Conservation (phyloP, 2,888 invertebrate species). For the Eilema sororculum region DNA sequence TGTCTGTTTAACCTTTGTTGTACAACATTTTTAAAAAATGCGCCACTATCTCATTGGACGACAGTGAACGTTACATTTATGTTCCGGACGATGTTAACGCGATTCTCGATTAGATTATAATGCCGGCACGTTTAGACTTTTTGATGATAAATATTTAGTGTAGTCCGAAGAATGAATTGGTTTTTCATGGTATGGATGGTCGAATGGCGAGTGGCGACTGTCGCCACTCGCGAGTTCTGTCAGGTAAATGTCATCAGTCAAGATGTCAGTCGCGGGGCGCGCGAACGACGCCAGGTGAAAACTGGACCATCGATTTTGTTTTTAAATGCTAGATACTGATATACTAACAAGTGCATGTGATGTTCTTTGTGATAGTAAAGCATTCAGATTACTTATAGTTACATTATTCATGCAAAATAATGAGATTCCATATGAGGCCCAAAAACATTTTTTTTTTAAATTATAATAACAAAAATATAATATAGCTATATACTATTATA, state of each 20-base stretch:
- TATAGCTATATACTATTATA: constrained; percentile 70
- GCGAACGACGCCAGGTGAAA: constrained; percentile 10
- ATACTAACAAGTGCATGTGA: constrained; percentile 48
- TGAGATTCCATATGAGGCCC: constrained; percentile 84
- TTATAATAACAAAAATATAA: constrained; percentile 78
- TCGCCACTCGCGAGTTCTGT: not conserved
- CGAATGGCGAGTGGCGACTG: constrained; percentile 1
- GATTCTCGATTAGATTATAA: constrained; percentile 42
- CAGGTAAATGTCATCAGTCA: constrained; percentile 10
- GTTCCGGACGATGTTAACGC: constrained; percentile 13
- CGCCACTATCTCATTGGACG: not conserved
- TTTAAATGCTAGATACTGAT: constrained; percentile 28
- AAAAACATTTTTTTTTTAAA: constrained; percentile 71
- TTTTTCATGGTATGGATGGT: not conserved
- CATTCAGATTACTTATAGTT: constrained; percentile 52
- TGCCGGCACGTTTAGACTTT: constrained; percentile 56
- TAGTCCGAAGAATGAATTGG: constrained; percentile 37
- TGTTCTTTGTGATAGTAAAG: constrained; percentile 66
- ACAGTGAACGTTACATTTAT: not conserved
- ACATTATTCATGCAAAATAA: constrained; percentile 61
- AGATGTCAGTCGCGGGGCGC: not conserved
- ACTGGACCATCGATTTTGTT: constrained; percentile 14
- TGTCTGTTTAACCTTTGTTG: too few species aligned
- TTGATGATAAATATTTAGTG: constrained; percentile 56
- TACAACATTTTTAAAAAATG: not conserved